Conservation (phyloP, 2,797 vertebrate genomes). For the Periophthalmus magnuspinnatus region DNA sequence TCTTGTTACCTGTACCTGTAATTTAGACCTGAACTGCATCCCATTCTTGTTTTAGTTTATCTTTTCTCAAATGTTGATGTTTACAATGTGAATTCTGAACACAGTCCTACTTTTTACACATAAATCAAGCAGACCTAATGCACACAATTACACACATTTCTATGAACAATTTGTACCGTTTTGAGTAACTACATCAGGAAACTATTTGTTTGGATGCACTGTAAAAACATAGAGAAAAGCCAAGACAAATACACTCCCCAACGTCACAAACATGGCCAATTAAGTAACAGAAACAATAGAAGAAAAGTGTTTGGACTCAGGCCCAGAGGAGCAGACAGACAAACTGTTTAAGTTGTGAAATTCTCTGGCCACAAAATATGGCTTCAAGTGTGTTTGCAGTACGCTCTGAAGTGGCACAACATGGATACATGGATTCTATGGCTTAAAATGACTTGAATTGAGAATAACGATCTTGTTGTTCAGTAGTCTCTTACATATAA, state of each 20-base stretch:
- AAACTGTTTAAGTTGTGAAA: constrained; percentile 46
- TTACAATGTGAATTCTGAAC: no score
- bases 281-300: constrained; percentile 10
- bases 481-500: no score
- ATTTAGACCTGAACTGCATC: no score
- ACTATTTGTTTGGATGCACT: not conserved
- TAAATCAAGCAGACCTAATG: no score
- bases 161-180: not conserved
- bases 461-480: no score
- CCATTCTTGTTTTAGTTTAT: no score
- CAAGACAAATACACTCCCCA: not conserved
- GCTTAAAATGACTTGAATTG: no score
- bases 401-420: constrained; percentile 19
- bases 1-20: no score
- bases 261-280: not conserved
- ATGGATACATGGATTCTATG: no score
- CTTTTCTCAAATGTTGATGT: no score
- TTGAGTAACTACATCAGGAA: not conserved
- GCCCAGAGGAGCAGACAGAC: constrained; percentile 29
- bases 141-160: not conserved
- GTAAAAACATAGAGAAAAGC: not conserved
- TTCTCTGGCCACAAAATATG: constrained; percentile 16
- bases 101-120: no score
- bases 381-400: constrained; percentile 37
- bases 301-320: constrained; percentile 23